These are phyloP conservation scores for Drosophila birchii DNA, from an alignment of 2,888 invertebrate genomes.

Conservation along the genomic window DNA sequence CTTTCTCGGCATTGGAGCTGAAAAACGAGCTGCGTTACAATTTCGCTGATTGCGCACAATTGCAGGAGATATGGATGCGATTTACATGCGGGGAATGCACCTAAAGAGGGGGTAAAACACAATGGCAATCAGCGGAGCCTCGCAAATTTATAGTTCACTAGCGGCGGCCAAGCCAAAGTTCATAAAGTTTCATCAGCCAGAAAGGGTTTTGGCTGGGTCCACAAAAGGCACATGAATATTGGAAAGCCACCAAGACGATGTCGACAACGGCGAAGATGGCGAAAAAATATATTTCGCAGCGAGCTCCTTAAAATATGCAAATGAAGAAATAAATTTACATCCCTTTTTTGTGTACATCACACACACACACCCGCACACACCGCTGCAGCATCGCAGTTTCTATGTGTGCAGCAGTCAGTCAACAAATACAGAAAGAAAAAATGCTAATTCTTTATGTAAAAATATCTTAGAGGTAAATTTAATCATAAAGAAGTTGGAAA, in stretches of 20 bases:
- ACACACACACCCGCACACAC: slow-evolving; percentile 40
- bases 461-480: background rate
- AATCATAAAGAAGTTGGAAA: background rate
- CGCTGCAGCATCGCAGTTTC: slow-evolving; percentile 8
- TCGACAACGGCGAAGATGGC: slow-evolving; percentile 55
- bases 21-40: slow-evolving; percentile 74
- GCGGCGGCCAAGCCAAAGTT: slow-evolving; percentile 63
- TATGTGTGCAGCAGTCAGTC: slow-evolving; percentile 58
- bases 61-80: slow-evolving; percentile 68
- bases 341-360: slow-evolving; percentile 71
- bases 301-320: slow-evolving; percentile 85
- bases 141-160: slow-evolving; percentile 73
- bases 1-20: slow-evolving; percentile 36
- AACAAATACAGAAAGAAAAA: slow-evolving; percentile 39
- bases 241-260: slow-evolving; percentile 49
- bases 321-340: slow-evolving; percentile 85
- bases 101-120: slow-evolving; percentile 28
- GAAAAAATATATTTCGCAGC: slow-evolving; percentile 78
- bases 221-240: slow-evolving; percentile 58
- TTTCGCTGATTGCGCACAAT: slow-evolving; percentile 79
- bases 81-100: slow-evolving; percentile 61
- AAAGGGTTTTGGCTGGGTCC: slow-evolving; percentile 34
- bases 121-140: slow-evolving; percentile 67
- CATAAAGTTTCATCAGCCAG: slow-evolving; percentile 76
- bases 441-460: too few species aligned